These are phyloP conservation scores for Diglossa cyanea DNA, from an alignment of 2,797 vertebrate genomes.

Conservation along the genomic window DNA sequence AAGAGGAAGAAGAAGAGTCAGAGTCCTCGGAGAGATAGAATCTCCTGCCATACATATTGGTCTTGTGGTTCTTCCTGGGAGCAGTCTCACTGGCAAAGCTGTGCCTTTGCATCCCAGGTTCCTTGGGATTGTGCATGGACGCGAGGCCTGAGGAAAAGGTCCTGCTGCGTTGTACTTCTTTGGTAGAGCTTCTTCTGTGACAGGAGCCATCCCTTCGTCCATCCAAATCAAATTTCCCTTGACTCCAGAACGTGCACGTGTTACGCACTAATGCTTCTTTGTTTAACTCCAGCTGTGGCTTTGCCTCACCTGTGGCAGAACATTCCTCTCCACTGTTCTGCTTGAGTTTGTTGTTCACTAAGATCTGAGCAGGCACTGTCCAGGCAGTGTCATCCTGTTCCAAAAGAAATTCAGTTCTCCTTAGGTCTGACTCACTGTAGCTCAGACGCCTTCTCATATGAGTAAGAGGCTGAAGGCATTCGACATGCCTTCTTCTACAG, in stretches of 20 bases:
- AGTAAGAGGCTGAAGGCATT: constrained; percentile 74
- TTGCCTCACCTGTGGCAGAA: neutral
- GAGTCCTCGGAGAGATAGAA: constrained; percentile 2
- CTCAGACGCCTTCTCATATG: constrained; percentile 80
- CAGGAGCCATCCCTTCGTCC: constrained; percentile 52
- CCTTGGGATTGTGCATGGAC: constrained; percentile 44
- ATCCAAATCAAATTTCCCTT: constrained; percentile 66
- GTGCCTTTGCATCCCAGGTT: constrained; percentile 17
- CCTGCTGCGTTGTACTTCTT: constrained; percentile 78
- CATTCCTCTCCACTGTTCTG: constrained; percentile 59
- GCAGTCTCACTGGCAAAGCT: neutral
- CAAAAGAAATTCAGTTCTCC: constrained; percentile 71
- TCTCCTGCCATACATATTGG: neutral
- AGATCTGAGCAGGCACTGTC: constrained; percentile 63
- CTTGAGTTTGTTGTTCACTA: constrained; percentile 52
- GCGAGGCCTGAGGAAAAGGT: constrained; percentile 79
- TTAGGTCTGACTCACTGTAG: constrained; percentile 90
- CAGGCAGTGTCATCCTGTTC: constrained; percentile 79
- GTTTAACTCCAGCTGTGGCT: constrained; percentile 51
- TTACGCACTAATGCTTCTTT: constrained; percentile 68
- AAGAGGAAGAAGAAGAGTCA: constrained; percentile 43
- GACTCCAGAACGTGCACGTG: constrained; percentile 79
- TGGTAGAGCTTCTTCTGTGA: constrained; percentile 61
- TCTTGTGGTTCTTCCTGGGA: neutral
- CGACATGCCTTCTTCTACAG: constrained; percentile 78